A percentile compares a stretch with the other conserved stretches of the same genome.
Conservation (phyloP, 2,797 vertebrate species). For the Thaleichthys pacificus region DNA sequence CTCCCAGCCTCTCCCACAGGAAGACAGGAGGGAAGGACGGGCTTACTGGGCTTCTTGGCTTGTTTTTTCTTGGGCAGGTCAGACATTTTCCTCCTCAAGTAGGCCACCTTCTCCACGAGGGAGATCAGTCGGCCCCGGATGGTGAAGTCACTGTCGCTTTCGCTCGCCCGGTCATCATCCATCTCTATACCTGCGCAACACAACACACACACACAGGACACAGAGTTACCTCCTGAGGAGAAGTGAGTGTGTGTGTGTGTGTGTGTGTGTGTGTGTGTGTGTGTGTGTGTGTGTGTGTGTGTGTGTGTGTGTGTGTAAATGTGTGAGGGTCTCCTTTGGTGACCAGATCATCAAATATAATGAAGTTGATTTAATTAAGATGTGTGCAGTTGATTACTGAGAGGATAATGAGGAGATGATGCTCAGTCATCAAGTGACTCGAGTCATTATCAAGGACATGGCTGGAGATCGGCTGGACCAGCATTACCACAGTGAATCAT, state of each 20-base stretch:
- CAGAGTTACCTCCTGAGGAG: not conserved
- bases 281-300: not conserved
- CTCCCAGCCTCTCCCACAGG: not conserved
- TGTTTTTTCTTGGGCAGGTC: constrained; percentile 81
- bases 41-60: constrained; percentile 85
- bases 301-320: not conserved
- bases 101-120: constrained; percentile 89
- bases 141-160: constrained; percentile 84
- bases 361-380: not conserved
- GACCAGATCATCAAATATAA: too few species aligned
- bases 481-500: constrained; percentile 92
- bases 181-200: constrained; percentile 82
- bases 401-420: not conserved
- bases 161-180: constrained; percentile 83
- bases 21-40: not conserved
- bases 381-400: not conserved
- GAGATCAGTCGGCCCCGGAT: constrained; percentile 88
- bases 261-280: not conserved
- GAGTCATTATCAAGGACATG: not conserved
- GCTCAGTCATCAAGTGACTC: not conserved
- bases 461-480: not conserved
- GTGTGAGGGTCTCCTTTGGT: not conserved
- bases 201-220: not conserved
- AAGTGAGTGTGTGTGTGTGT: not conserved
- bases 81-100: constrained; percentile 87